Percentiles rank a stretch among this genome's conserved stretches.
phyloP scores from a whole-genome alignment of 35 echinoderm and acorn worm species.

The Ophiothrix spiculata region DNA sequence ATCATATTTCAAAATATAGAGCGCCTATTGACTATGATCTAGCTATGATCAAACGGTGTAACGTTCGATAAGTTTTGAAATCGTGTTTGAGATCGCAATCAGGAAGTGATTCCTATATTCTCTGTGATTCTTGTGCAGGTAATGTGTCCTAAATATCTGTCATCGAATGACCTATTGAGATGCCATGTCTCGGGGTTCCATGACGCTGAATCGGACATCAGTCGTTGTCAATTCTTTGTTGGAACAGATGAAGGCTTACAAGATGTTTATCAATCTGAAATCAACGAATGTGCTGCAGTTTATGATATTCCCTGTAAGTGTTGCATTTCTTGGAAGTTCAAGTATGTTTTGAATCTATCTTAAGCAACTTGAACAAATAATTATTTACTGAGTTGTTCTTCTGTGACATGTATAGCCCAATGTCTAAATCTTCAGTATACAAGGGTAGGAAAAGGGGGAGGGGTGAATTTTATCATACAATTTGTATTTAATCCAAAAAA shows the following conservation, averaged over 20 bases:
- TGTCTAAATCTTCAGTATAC: no score
- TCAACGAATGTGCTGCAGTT: neutral
- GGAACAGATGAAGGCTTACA: slow-evolving; percentile 22
- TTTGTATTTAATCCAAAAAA: no score
- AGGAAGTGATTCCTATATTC: neutral
- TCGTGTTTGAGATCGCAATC: neutral
- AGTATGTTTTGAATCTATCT: neutral
- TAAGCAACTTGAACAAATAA: neutral
- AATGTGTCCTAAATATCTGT: slow-evolving; percentile 18
- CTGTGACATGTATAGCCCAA: neutral
- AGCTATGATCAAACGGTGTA: neutral
- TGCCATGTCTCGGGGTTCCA: slow-evolving; percentile 32
- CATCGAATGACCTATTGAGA: neutral
- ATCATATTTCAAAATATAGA: neutral
- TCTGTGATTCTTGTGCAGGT: slow-evolving; percentile 2
- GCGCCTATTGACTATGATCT: neutral
- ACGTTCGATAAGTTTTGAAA: neutral
- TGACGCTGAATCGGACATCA: slow-evolving; percentile 38
- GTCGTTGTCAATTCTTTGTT: neutral
- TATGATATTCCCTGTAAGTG: neutral
- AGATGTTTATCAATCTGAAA: slow-evolving; percentile 20
- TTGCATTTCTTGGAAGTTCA: neutral
- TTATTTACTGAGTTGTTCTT: neutral
- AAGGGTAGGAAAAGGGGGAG: no score
- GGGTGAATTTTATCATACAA: no score